These are phyloP conservation scores for Acrocephalus scirpaceus DNA, from an alignment of 2,797 vertebrate genomes.

Conservation along the genomic window DNA sequence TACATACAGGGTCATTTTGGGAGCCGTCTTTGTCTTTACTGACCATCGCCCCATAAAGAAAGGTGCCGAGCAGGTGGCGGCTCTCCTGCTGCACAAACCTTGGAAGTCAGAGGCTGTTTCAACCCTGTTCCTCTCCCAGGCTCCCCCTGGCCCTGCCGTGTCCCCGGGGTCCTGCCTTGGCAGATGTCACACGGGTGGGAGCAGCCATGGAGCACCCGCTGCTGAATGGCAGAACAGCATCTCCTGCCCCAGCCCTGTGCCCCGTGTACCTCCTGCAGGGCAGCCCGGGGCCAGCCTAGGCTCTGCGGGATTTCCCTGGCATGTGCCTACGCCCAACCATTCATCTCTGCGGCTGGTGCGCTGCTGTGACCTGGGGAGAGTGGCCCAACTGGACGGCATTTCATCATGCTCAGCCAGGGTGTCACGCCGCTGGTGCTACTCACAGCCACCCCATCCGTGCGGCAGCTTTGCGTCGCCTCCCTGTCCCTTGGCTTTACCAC, in stretches of 20 bases:
- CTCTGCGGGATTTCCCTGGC: not conserved
- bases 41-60: not conserved
- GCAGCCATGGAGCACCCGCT: accelerated
- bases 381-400: accelerated
- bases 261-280: accelerated
- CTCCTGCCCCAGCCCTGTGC: too few relatives aligned
- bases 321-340: accelerated
- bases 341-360: accelerated
- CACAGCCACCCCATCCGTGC: not conserved
- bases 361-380: accelerated
- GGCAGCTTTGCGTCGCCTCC: not conserved
- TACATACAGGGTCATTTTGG: not conserved
- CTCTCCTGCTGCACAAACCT: not conserved
- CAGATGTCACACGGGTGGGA: accelerated
- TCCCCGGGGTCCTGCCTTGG: accelerated
- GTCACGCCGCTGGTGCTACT: not conserved
- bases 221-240: accelerated
- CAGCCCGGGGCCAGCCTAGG: not conserved
- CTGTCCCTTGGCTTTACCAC: not conserved
- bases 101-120: not conserved
- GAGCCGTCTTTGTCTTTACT: not conserved
- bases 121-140: too few relatives aligned
- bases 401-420: not conserved
- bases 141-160: too few relatives aligned
- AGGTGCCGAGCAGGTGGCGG: not conserved